A percentile compares a stretch with the other conserved stretches of the same genome.
These are phyloP conservation scores for Vanessa tameamea DNA, from an alignment of 1,140 invertebrate species.

Conservation along the genomic window DNA sequence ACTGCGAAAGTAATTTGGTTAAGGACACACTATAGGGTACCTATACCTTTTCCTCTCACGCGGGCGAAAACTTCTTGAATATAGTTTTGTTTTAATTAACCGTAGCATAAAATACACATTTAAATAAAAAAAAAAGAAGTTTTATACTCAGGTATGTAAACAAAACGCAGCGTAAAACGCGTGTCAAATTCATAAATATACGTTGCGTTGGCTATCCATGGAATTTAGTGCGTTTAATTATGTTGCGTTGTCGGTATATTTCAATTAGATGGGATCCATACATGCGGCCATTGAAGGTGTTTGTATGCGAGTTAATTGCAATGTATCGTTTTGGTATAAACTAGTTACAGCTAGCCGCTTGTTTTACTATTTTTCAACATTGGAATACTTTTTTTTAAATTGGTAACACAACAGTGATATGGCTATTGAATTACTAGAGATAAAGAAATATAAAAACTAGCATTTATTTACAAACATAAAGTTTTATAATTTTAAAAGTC, in stretches of 20 bases:
- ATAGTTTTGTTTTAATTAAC: neutral
- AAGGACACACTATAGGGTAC: too few relatives aligned
- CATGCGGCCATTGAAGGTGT: neutral
- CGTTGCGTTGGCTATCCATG: slow-evolving; percentile 31
- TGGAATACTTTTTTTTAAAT: too few relatives aligned
- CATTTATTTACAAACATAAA: too few relatives aligned
- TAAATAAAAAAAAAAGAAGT: neutral
- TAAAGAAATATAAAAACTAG: too few relatives aligned
- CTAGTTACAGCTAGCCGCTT: too few relatives aligned
- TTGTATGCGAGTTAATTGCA: neutral
- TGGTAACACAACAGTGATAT: too few relatives aligned
- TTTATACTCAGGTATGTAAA: slow-evolving; percentile 36
- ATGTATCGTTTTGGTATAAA: slow-evolving; percentile 6
- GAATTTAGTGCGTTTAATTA: slow-evolving; percentile 61
- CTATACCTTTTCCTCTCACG: too few relatives aligned
- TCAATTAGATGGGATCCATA: slow-evolving; percentile 18
- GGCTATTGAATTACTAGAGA: too few relatives aligned
- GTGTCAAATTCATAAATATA: slow-evolving; percentile 60
- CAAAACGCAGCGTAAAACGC: slow-evolving; percentile 50
- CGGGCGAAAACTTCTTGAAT: too few relatives aligned
- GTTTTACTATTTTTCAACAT: too few relatives aligned
- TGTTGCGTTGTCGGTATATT: slow-evolving; percentile 22
- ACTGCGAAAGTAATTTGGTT: too few relatives aligned
- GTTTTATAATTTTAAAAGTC: too few relatives aligned
- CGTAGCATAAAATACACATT: neutral